phyloP scores from a whole-genome alignment of 1,140 invertebrate genomes.

The Drosophila fuyamai region DNA sequence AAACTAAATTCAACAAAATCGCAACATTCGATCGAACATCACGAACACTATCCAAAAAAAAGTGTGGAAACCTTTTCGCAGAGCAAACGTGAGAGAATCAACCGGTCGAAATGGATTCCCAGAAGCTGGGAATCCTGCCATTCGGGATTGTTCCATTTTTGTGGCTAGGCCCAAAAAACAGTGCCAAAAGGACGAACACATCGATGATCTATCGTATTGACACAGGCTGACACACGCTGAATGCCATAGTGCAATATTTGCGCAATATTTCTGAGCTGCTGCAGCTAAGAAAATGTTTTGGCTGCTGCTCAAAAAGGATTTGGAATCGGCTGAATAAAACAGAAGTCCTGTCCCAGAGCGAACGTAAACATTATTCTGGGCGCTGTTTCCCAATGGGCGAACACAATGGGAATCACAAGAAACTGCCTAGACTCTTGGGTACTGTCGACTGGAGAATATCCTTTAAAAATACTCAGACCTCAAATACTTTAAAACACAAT shows the following conservation, averaged over 20 bases:
- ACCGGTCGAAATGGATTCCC: slow-evolving; percentile 49
- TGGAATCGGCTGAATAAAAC: slow-evolving; percentile 21
- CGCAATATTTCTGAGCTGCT: slow-evolving; percentile 70
- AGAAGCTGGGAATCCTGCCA: slow-evolving; percentile 52
- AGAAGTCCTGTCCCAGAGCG: slow-evolving; percentile 28
- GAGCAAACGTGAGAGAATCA: slow-evolving; percentile 59
- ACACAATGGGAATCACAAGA: not conserved
- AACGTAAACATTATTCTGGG: slow-evolving; percentile 41
- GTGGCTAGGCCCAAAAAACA: slow-evolving; percentile 62
- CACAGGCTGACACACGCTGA: slow-evolving; percentile 24
- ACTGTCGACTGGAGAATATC: not conserved
- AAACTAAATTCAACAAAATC: slow-evolving; percentile 58
- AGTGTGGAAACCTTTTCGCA: slow-evolving; percentile 44
- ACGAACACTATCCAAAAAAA: slow-evolving; percentile 41
- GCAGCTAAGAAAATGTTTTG: slow-evolving; percentile 79
- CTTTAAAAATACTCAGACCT: not conserved
- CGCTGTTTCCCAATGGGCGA: slow-evolving; percentile 32
- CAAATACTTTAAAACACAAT: too few relatives aligned
- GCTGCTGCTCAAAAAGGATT: slow-evolving; percentile 68
- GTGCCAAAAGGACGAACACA: slow-evolving; percentile 18
- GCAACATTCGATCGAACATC: slow-evolving; percentile 73
- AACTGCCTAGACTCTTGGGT: too few relatives aligned
- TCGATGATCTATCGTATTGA: slow-evolving; percentile 51
- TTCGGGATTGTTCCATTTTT: slow-evolving; percentile 68
- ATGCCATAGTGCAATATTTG: slow-evolving; percentile 69